phyloP scores from a whole-genome alignment of 2,888 invertebrate species.

The Pheosia gnoma region DNA sequence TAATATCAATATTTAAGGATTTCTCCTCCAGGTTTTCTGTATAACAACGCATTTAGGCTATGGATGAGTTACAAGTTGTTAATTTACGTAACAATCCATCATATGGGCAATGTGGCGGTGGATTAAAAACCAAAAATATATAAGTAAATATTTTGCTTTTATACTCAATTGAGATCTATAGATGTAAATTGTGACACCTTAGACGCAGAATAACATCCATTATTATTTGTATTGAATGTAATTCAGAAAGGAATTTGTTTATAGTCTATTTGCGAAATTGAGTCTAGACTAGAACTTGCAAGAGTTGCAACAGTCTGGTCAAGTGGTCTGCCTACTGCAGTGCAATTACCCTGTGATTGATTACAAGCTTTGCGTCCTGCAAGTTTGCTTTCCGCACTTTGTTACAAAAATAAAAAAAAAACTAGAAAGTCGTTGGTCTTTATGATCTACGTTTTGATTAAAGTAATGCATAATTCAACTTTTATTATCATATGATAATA shows the following conservation, averaged over 20 bases:
- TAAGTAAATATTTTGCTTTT: no score
- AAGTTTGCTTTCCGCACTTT: constrained; percentile 30
- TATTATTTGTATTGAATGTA: background rate
- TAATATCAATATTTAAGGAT: no score
- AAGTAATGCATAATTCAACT: no score
- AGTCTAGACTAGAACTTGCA: constrained; percentile 31
- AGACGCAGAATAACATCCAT: background rate
- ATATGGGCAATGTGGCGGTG: no score
- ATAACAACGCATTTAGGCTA: no score
- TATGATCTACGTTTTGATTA: no score
- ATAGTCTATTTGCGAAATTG: constrained; percentile 12
- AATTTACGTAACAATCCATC: no score
- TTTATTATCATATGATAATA: no score
- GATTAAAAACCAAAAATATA: no score
- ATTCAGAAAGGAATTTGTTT: background rate
- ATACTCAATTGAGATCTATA: background rate
- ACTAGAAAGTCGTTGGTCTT: no score
- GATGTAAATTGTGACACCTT: background rate
- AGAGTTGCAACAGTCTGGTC: constrained; percentile 32
- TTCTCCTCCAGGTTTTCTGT: no score
- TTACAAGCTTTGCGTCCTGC: constrained; percentile 20
- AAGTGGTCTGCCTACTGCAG: constrained; percentile 6
- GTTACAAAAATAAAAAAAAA: constrained; percentile 37
- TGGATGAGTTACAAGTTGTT: no score
- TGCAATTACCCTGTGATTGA: constrained; percentile 32